Conservation (phyloP, 2,113 vertebrate species). For the Heloderma charlesbogerti region DNA sequence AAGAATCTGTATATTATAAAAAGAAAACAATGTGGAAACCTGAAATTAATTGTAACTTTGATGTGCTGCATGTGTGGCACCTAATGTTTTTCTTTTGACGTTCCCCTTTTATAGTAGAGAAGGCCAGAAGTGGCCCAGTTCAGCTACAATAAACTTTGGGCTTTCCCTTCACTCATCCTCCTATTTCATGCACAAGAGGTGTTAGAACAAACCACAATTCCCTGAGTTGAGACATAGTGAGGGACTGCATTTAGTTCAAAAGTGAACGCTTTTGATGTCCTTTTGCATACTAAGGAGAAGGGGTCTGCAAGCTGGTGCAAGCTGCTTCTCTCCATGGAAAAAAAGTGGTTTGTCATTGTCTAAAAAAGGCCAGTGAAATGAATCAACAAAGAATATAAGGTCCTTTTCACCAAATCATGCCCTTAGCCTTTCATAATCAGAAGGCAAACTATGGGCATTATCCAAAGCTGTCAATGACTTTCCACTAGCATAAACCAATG, state of each 20-base stretch:
- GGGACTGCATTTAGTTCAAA: background rate
- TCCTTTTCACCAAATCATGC: background rate
- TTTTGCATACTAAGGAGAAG: background rate
- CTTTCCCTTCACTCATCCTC: background rate
- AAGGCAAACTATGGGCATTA: background rate
- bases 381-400: background rate
- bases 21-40: background rate
- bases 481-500: no score
- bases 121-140: background rate
- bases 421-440: background rate
- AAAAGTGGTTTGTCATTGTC: background rate
- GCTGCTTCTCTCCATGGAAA: background rate
- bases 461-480: no score
- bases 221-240: background rate
- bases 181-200: background rate
- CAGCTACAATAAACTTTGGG: background rate
- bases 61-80: slow-evolving; percentile 8
- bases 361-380: background rate
- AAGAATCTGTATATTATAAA: background rate
- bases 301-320: background rate
- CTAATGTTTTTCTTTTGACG: slow-evolving; percentile 11
- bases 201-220: background rate
- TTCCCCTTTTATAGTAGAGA: background rate
- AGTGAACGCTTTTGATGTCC: background rate
- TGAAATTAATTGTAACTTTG: slow-evolving; percentile 20